phyloP scores from a whole-genome alignment of 1,140 invertebrate species.

The Papilio polyxenes region DNA sequence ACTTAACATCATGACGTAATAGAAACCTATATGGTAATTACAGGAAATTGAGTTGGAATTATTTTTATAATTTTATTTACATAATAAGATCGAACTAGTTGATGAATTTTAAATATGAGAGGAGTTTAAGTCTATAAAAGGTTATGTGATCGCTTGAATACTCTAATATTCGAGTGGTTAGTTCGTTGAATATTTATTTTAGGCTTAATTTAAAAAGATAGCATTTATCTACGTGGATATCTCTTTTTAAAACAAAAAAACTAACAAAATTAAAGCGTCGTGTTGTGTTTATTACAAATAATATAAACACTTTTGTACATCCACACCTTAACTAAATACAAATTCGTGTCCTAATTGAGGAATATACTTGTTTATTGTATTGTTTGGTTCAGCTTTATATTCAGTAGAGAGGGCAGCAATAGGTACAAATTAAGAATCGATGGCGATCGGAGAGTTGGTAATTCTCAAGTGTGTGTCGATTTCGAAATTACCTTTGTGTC shows the following conservation, averaged over 20 bases:
- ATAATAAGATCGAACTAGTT: background rate
- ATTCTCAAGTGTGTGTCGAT: slow-evolving; percentile 47
- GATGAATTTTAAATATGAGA: no score
- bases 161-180: background rate
- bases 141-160: background rate
- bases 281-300: no score
- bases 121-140: no score
- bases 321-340: background rate
- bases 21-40: background rate
- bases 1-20: slow-evolving; percentile 5
- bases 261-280: no score
- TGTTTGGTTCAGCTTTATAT: slow-evolving; percentile 42
- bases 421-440: slow-evolving; percentile 61
- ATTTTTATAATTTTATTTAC: background rate
- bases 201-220: background rate
- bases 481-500: slow-evolving; percentile 43
- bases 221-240: no score
- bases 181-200: background rate
- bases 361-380: slow-evolving; percentile 29
- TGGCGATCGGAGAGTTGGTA: slow-evolving; percentile 45
- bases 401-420: slow-evolving; percentile 48
- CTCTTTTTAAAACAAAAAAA: no score
- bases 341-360: background rate
- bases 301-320: background rate
- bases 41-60: background rate